phyloP scores from a whole-genome alignment of 2,113 vertebrate species.

The Baryphthengus martii region DNA sequence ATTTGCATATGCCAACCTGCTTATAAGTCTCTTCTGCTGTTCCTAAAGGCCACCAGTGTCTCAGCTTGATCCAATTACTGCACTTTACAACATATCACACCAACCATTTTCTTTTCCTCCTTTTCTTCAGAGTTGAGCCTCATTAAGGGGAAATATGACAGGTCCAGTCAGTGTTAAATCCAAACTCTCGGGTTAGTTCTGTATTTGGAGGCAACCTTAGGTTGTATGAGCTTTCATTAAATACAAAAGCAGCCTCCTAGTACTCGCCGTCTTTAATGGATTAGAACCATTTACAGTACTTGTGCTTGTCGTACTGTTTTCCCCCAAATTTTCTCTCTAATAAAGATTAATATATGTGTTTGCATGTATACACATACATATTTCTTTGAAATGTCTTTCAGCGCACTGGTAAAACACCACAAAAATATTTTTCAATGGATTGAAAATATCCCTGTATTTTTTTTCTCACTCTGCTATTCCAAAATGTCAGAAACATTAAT shows the following conservation, averaged over 20 bases:
- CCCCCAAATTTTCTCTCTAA: not conserved
- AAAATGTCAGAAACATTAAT: conserved; percentile 8
- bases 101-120: not conserved
- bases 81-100: conserved; percentile 18
- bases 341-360: not conserved
- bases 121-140: conserved; percentile 43
- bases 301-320: not conserved
- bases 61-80: conserved; percentile 63
- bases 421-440: not conserved
- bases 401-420: not conserved
- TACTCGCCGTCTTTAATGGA: not conserved
- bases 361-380: not conserved
- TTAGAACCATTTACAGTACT: not conserved
- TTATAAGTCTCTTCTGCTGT: conserved; percentile 11
- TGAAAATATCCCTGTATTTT: not conserved
- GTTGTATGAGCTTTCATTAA: conserved; percentile 18
- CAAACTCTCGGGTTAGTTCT: conserved; percentile 11
- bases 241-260: not conserved
- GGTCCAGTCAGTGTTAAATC: conserved; percentile 12
- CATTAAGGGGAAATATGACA: conserved; percentile 66
- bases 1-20: conserved; percentile 32
- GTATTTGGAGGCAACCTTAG: conserved; percentile 17
- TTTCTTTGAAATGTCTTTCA: conserved; percentile 2
- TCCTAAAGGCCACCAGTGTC: conserved; percentile 22
- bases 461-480: not conserved